These are phyloP conservation scores for Pomatorhinus ruficollis DNA, from an alignment of 2,113 vertebrate genomes.

Conservation along the genomic window DNA sequence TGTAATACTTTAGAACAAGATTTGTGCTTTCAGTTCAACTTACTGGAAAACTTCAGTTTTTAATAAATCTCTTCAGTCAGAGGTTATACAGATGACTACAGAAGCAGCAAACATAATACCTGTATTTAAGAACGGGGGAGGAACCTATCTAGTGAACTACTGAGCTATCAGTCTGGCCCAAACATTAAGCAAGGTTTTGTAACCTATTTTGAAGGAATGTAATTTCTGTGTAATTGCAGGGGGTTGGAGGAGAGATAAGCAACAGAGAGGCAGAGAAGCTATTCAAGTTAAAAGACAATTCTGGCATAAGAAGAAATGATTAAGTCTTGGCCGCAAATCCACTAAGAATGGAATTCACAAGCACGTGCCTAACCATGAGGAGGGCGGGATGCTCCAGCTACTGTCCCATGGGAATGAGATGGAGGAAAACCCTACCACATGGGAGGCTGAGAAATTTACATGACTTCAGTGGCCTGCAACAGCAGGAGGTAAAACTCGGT, in stretches of 20 bases:
- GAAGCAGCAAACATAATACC: constrained; percentile 28
- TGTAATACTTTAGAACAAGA: background rate
- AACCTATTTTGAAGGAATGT: constrained; percentile 9
- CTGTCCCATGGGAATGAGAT: fast-evolving
- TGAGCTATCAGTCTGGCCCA: background rate
- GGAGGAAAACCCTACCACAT: background rate
- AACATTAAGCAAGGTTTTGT: background rate
- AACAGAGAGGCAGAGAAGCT: constrained; percentile 1
- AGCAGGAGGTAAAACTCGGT: background rate
- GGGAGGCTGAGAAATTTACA: background rate
- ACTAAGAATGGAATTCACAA: background rate
- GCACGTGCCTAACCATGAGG: background rate
- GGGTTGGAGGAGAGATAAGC: constrained; percentile 34
- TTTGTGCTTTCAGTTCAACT: background rate
- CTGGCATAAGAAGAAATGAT: constrained; percentile 43
- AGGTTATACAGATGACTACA: constrained; percentile 23
- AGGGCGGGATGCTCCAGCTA: background rate
- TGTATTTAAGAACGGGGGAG: background rate
- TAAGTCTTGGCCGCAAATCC: background rate
- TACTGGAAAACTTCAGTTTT: background rate
- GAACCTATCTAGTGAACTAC: background rate
- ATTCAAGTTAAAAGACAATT: constrained; percentile 21
- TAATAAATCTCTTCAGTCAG: constrained; percentile 35
- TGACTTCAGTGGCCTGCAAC: background rate
- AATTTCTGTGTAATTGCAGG: constrained; percentile 39